Evolutionary conservation across 2,113 vertebrate genomes (phyloP).

Genomic region (Phaetusa simplex): DNA sequence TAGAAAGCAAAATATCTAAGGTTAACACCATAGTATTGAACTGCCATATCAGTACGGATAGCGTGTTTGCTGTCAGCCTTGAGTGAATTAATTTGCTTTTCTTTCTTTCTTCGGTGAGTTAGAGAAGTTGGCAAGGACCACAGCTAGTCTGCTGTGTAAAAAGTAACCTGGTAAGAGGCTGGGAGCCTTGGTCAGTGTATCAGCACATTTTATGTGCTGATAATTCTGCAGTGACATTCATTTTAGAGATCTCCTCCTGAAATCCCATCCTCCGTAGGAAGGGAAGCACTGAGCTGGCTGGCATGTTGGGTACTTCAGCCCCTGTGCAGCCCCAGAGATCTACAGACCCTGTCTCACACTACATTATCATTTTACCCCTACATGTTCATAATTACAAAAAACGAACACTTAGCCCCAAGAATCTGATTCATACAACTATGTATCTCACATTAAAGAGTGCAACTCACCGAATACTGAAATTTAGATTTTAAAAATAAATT

Average conservation of each 20-base stretch:
- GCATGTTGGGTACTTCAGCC: neutral
- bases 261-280: neutral
- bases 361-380: neutral
- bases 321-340: neutral
- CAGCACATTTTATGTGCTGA: too few relatives aligned
- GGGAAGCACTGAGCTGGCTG: neutral
- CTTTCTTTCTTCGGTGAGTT: neutral
- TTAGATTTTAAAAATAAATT: neutral
- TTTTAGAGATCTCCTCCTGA: neutral
- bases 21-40: neutral
- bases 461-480: neutral
- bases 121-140: neutral
- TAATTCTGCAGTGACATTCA: neutral
- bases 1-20: neutral
- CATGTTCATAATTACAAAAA: neutral
- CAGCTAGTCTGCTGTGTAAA: neutral
- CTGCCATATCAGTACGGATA: neutral
- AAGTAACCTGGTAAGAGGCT: neutral
- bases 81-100: neutral
- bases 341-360: neutral
- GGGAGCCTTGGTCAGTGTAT: accelerated
- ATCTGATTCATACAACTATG: neutral
- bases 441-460: neutral
- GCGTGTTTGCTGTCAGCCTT: neutral
- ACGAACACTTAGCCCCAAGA: neutral